Conservation (phyloP, 1,140 invertebrate genomes). For the Aphelenchoides fujianensis region DNA sequence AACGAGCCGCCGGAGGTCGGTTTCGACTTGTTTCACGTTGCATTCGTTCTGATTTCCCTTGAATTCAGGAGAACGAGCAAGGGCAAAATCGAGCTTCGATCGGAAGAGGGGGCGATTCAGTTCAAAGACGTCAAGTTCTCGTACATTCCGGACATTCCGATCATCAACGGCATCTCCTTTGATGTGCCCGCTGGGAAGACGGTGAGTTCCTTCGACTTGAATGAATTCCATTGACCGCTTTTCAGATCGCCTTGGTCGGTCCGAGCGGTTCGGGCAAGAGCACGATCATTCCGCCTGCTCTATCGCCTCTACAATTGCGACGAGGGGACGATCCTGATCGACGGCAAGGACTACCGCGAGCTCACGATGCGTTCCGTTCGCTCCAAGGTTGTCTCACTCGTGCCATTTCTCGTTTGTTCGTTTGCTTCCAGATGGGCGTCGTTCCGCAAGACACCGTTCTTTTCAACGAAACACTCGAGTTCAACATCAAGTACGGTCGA, state of each 20-base stretch:
- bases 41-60: neutral
- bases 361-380: neutral
- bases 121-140: constrained; percentile 76
- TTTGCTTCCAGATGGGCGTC: constrained; percentile 74
- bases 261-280: constrained; percentile 88
- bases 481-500: constrained; percentile 90
- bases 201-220: constrained; percentile 65
- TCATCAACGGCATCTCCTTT: constrained; percentile 82
- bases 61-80: neutral
- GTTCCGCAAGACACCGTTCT: constrained; percentile 97
- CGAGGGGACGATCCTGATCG: constrained; percentile 66
- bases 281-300: constrained; percentile 82
- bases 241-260: constrained; percentile 69
- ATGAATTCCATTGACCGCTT: neutral
- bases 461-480: constrained; percentile 89
- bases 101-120: neutral
- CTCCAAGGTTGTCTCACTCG: neutral
- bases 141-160: constrained; percentile 76
- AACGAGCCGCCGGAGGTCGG: constrained; percentile 72
- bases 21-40: no score
- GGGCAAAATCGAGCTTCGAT: neutral
- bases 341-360: neutral
- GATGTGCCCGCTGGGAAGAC: constrained; percentile 81
- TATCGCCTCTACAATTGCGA: constrained; percentile 93
- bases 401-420: neutral